Percentiles rank a stretch among this genome's conserved stretches.
Conservation (phyloP, 2,888 invertebrate genomes). For the Xestia ashworthii region DNA sequence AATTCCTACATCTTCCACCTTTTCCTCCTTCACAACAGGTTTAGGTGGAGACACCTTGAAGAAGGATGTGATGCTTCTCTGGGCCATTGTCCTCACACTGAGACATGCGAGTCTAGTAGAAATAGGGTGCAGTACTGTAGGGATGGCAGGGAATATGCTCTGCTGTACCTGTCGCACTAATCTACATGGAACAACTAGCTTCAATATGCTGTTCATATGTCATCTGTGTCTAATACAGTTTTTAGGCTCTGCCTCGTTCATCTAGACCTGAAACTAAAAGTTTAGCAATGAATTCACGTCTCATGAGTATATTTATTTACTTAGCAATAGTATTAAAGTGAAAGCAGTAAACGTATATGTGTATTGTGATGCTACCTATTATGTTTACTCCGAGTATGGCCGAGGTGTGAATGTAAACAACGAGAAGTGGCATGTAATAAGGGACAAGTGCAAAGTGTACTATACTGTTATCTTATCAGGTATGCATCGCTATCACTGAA, state of each 20-base stretch:
- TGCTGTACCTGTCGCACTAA: slow-evolving; percentile 45
- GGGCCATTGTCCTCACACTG: slow-evolving; percentile 79
- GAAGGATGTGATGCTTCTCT: slow-evolving; percentile 87
- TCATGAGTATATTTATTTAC: not conserved
- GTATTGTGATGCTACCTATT: not conserved
- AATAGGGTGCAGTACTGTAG: not conserved
- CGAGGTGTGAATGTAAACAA: slow-evolving; percentile 18
- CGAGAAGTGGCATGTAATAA: not conserved
- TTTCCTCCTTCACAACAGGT: slow-evolving; percentile 44
- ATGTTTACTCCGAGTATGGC: not conserved
- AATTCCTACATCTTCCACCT: slow-evolving; percentile 37
- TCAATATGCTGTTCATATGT: slow-evolving; percentile 64
- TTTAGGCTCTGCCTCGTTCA: not conserved
- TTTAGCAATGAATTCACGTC: not conserved
- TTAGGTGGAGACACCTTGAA: slow-evolving; percentile 84
- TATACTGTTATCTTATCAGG: not conserved
- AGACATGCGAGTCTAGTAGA: slow-evolving; percentile 17
- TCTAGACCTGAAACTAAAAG: slow-evolving; percentile 34
- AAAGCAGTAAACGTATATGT: not conserved
- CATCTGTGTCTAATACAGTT: not conserved
- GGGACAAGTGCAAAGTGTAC: not conserved
- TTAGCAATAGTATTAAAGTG: not conserved
- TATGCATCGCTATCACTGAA: not conserved
- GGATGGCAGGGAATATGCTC: not conserved
- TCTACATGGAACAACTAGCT: slow-evolving; percentile 58